Conservation (phyloP, 2,888 invertebrate genomes). For the Sminthurinus aureus region DNA sequence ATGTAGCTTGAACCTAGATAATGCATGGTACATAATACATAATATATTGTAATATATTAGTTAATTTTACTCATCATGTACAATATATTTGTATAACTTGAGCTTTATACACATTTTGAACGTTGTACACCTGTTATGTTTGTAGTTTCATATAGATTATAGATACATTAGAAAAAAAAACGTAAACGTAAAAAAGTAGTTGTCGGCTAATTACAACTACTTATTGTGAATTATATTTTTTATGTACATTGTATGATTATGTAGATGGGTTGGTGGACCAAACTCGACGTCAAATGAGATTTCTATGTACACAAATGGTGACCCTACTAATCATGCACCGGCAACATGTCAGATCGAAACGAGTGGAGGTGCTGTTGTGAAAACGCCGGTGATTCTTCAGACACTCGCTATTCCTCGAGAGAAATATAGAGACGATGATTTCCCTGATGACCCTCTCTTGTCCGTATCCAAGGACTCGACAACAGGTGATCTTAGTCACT, state of each 20-base stretch:
- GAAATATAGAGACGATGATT: slow-evolving; percentile 25
- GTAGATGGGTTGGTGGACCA: slow-evolving; percentile 29
- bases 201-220: too few relatives aligned
- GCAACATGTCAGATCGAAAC: slow-evolving; percentile 9
- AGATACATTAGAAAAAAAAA: too few relatives aligned
- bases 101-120: too few relatives aligned
- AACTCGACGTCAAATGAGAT: slow-evolving; percentile 21
- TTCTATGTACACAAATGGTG: slow-evolving; percentile 3
- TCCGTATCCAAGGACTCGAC: slow-evolving; percentile 26
- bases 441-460: slow-evolving; percentile 32
- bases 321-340: slow-evolving; percentile 6
- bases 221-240: not conserved
- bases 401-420: slow-evolving; percentile 25
- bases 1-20: too few relatives aligned
- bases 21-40: too few relatives aligned
- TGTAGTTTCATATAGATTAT: too few relatives aligned
- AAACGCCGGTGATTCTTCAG: slow-evolving; percentile 30
- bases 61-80: too few relatives aligned
- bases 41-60: too few relatives aligned
- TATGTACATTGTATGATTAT: not conserved
- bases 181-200: too few relatives aligned
- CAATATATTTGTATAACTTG: too few relatives aligned
- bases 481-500: slow-evolving; percentile 4
- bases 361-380: not conserved
- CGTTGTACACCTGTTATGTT: too few relatives aligned